Base-by-base conservation (phyloP, 2,113 vertebrate species). In the Stigmatopora nigra region DNA sequence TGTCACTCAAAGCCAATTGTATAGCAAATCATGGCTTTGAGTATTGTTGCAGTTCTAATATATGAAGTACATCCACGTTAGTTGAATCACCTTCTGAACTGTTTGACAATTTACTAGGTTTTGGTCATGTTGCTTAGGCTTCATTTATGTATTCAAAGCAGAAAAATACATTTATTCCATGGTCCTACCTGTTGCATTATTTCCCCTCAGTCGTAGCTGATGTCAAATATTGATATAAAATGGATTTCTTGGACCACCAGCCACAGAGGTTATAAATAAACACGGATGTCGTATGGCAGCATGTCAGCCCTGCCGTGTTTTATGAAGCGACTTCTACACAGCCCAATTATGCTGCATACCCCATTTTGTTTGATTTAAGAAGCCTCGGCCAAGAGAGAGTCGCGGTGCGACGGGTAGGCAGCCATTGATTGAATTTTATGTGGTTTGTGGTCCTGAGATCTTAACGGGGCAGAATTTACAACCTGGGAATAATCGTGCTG, bases 351-450 rank as follows among this genome's bases (percentile, higher is more conserved):
- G 89, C 88, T 88, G 84, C 88, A 86, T 83, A 83, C 88, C 73
- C 88, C 72, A 75, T 47, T 36, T 78, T 73, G 79, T 86, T 82
- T 90, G 89, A 89, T 91, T 88, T 90, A 89, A 86, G 85, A 86
- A 91, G 80, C 76, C 82, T 85, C 85, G 81, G 75, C 62, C 51
- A 79, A 68, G 77, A 68, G 57, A 75, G 68, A 77, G 75, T 74
- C 31, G 64, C 70, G 64, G 56, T 67, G 77, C 70, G 63, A 64
- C 77, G 63, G 75, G 73, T 79, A 75, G 80, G 77, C 69, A 14
- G 78, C 83, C 89, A 91, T 90, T 92, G 90, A 92, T 90, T 90
- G 89, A 84, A 89, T 90, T 89, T 92, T 88, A 89, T 90, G 89
- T 90, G 82, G 13, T 85, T 83, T 88, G 89, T 82, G 89, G 88